Conservation (phyloP, 2,888 invertebrate genomes). For the Parnassius mnemosyne region DNA sequence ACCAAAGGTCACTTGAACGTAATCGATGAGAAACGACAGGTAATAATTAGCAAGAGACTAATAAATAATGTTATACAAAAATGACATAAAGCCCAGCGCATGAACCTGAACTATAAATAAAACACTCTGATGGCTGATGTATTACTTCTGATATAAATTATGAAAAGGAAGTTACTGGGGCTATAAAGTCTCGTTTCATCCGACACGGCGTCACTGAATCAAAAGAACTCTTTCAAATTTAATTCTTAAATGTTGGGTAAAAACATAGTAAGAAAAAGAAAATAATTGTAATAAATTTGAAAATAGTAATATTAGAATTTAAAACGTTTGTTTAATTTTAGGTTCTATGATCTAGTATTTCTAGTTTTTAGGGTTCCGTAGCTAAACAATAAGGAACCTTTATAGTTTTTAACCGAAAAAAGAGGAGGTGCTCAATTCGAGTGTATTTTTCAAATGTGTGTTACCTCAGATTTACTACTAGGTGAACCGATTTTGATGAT, state of each 20-base stretch:
- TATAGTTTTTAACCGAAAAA: no score
- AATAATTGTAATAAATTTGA: no score
- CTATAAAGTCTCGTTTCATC: constrained; percentile 24
- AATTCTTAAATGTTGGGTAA: background rate
- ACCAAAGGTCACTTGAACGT: constrained; percentile 24
- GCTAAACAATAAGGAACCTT: no score
- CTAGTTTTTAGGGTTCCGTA: no score
- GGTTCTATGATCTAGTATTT: no score
- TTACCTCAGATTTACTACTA: no score
- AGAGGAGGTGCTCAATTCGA: no score
- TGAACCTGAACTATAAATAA: constrained; percentile 27
- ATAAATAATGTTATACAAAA: constrained; percentile 28
- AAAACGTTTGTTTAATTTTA: no score
- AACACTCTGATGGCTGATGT: constrained; percentile 19
- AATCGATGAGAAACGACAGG: constrained; percentile 26
- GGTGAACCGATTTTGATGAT: no score
- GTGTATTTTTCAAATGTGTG: no score
- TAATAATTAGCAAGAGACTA: constrained; percentile 26
- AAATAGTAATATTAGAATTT: no score
- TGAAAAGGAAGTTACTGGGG: constrained; percentile 23
- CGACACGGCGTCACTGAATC: constrained; percentile 4
- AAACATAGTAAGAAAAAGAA: no score
- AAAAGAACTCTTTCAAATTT: background rate
- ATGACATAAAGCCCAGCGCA: constrained; percentile 25
- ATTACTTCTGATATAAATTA: constrained; percentile 24